Conservation (phyloP, 2,888 invertebrate species). For the Drosophila infuscata region DNA sequence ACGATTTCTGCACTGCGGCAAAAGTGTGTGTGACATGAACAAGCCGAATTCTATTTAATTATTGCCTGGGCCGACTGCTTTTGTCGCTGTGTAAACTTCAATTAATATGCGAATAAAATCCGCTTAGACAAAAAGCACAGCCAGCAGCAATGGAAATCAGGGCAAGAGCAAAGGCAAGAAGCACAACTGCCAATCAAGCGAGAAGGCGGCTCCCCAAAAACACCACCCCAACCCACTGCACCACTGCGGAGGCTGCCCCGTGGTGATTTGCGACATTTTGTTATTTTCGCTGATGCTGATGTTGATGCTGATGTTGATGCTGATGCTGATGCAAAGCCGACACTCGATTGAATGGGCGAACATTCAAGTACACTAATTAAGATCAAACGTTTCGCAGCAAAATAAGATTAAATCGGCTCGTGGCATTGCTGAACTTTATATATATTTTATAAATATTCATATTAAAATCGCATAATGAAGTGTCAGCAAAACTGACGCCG, state of each 20-base stretch:
- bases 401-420: constrained; percentile 68
- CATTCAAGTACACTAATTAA: constrained; percentile 78
- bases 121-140: constrained; percentile 65
- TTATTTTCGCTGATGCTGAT: constrained; percentile 69
- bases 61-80: constrained; percentile 30
- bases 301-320: constrained; percentile 44
- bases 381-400: constrained; percentile 71
- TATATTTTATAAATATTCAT: constrained; percentile 61
- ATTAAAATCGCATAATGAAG: constrained; percentile 79
- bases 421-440: constrained; percentile 60
- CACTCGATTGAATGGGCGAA: constrained; percentile 60
- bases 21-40: constrained; percentile 4
- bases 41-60: constrained; percentile 51
- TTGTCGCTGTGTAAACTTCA: constrained; percentile 73
- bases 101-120: constrained; percentile 79
- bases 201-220: constrained; percentile 10
- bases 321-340: constrained; percentile 72
- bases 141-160: constrained; percentile 26
- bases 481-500: constrained; percentile 68
- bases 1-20: constrained; percentile 39
- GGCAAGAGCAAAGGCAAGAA: constrained; percentile 36
- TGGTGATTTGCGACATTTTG: constrained; percentile 76
- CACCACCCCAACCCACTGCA: not conserved
- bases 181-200: constrained; percentile 63
- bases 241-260: constrained; percentile 14